These are phyloP conservation scores for Hirundo rustica DNA, from an alignment of 2,797 vertebrate genomes.

Conservation along the genomic window DNA sequence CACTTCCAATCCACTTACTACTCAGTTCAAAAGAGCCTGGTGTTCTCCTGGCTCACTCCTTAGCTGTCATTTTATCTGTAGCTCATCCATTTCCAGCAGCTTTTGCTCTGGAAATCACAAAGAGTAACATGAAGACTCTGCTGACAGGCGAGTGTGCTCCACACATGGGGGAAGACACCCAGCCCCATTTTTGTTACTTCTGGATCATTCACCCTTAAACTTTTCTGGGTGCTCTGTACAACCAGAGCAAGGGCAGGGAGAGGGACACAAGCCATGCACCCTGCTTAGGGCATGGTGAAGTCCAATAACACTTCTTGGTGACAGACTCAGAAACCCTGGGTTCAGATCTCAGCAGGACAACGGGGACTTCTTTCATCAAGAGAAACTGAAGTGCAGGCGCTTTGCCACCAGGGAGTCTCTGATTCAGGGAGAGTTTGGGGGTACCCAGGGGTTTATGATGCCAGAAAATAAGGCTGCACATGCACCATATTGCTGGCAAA, in stretches of 20 bases:
- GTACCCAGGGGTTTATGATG: not conserved
- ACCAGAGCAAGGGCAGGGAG: not conserved
- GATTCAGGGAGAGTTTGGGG: not conserved
- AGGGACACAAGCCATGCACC: accelerated
- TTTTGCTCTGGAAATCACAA: not conserved
- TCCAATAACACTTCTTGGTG: not conserved
- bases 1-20: not conserved
- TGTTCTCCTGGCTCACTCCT: not conserved
- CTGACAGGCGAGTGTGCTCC: not conserved
- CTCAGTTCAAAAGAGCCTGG: not conserved
- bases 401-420: not conserved
- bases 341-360: not conserved
- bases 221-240: not conserved
- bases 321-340: not conserved
- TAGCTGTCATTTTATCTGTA: not conserved
- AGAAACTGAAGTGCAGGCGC: not conserved
- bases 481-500: not conserved
- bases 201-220: not conserved
- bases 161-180: not conserved
- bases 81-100: not conserved
- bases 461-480: not conserved
- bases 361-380: not conserved
- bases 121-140: accelerated
- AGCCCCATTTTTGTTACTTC: not conserved
- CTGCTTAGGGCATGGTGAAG: not conserved